Evolutionary conservation across 2,113 vertebrate genomes (phyloP).

Genomic region (Thamnophis sirtalis): DNA sequence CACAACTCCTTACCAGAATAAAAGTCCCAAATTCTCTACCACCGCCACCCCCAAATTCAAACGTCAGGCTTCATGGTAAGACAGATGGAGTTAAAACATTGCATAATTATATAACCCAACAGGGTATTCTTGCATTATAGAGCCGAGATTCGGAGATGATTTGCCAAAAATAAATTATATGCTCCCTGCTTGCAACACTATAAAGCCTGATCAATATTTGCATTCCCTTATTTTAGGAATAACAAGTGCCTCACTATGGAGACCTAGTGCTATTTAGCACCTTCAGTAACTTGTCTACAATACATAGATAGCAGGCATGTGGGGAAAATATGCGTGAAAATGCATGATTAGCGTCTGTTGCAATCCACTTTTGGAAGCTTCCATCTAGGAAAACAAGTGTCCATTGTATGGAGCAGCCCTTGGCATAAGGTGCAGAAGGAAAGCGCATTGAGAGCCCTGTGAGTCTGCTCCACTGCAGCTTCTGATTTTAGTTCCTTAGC

Average conservation of each 20-base stretch:
- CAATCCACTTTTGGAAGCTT: not conserved
- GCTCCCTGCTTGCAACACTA: not conserved
- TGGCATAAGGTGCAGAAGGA: not conserved
- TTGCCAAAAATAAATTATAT: not conserved
- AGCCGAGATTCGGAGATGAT: not conserved
- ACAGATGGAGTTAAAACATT: not conserved
- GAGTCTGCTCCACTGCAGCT: not conserved
- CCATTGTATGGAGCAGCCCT: not conserved
- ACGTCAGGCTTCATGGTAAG: not conserved
- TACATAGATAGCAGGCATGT: not conserved
- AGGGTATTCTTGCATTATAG: not conserved
- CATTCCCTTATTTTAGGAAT: not conserved
- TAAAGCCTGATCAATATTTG: not conserved
- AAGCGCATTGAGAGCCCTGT: not conserved
- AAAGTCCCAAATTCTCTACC: not conserved
- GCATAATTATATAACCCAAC: not conserved
- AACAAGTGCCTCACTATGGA: not conserved
- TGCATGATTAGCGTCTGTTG: not conserved
- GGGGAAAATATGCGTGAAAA: not conserved
- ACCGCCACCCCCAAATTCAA: not conserved
- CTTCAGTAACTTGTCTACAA: not conserved
- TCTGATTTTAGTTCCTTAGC: not conserved
- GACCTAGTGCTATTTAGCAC: not conserved
- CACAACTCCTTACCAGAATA: not conserved
- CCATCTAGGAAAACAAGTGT: not conserved